Evolutionary conservation across 2,797 vertebrate genomes (phyloP), one percentile per base, ranked within the genome.

Genomic region (Phrynocephalus guinanensis): DNA sequence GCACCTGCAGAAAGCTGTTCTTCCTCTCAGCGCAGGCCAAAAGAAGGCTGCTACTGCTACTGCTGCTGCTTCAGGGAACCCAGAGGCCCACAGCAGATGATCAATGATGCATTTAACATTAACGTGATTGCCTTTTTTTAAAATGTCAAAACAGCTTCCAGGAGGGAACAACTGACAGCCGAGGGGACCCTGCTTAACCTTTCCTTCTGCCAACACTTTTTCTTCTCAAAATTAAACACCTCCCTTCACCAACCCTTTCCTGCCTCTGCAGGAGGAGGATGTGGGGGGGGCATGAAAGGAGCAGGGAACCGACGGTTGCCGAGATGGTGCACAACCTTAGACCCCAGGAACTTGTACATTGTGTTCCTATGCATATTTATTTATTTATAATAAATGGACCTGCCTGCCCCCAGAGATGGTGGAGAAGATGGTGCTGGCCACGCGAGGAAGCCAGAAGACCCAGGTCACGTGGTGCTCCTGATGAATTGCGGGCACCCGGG

Each of bases 81-180:
- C 72, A 48, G 38, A 76, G 38, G 73, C 33, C 33, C 73, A 48
- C 44, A 38, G 38, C 75, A 76, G 75, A 22, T 76, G 75, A 76
- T 48, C 75, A 76, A 48, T 48, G 75, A 44, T 76, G 75, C 75
- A 5, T 48, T 76, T 76, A 76, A 76, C 75, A 76, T 76, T 76
- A 38, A 38, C 38, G 24, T 48, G 75, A 76, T 48, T 48, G 75
- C 75, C 75, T 76, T 48, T 48, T 76, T 44, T 26, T 13, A 48
- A 76, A 76, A 76, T 76, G 75, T 76, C 75, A 76, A 48, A 76
- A 48, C 75, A 48, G 75, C 38, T 76, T 48, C 75, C 44, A 44
- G 75, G 48, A 44, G 75, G 38, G 44, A 76, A 3, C 22, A 48
- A 48, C 24, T 6, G 38, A 16, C 38, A 48, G 75, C 38, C 15